phyloP scores from a whole-genome alignment of 2,888 invertebrate genomes.

The Euplagia quadripunctaria region DNA sequence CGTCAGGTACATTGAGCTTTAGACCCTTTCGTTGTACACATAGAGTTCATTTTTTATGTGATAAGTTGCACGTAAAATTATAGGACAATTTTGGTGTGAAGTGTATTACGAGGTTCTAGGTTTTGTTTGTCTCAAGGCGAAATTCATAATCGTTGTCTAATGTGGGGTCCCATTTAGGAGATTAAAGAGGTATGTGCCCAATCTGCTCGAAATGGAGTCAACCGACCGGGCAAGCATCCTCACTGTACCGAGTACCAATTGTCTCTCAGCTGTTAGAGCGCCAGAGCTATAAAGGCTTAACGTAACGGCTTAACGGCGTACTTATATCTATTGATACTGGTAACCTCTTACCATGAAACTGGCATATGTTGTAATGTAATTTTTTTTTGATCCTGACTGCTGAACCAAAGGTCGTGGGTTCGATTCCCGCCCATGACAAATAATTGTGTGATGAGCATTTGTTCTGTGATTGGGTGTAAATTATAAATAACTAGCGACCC shows the following conservation, averaged over 20 bases:
- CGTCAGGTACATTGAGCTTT: conserved; percentile 13
- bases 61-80: conserved; percentile 25
- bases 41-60: conserved; percentile 19
- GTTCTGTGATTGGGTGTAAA: too few species aligned
- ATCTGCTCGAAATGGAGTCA: background rate
- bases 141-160: background rate
- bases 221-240: background rate
- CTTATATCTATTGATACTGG: too few species aligned
- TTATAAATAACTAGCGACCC: too few species aligned
- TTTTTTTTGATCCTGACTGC: too few species aligned
- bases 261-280: too few species aligned
- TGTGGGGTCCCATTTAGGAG: background rate
- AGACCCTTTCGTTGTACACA: background rate
- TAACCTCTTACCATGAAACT: too few species aligned
- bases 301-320: too few species aligned
- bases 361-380: too few species aligned
- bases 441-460: too few species aligned
- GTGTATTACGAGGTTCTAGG: conserved; percentile 38
- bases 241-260: background rate
- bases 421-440: too few species aligned
- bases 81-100: conserved; percentile 46
- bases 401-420: too few species aligned
- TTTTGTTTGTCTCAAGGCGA: conserved; percentile 33
- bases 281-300: too few species aligned
- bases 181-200: background rate